Evolutionary conservation across 2,888 invertebrate genomes (phyloP).

Genomic region (Gasteruption jaculator): DNA sequence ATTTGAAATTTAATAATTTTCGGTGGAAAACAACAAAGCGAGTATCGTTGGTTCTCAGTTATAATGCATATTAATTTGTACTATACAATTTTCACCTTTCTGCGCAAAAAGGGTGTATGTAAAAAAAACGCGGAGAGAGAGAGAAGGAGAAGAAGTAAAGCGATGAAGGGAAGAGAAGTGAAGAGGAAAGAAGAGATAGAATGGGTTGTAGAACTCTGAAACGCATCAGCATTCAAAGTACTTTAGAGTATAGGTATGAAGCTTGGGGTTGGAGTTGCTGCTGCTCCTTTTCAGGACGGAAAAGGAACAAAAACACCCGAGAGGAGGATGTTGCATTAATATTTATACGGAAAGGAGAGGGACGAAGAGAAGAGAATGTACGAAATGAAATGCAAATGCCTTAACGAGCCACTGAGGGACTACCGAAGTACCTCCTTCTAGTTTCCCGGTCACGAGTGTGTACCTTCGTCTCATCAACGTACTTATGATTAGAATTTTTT

Average conservation of each 20-base stretch:
- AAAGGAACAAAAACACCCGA: constrained; percentile 49
- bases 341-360: constrained; percentile 46
- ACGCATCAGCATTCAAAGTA: constrained; percentile 53
- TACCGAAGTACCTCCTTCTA: constrained; percentile 41
- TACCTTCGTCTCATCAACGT: constrained; percentile 45
- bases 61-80: too few species aligned
- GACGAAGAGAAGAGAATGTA: constrained; percentile 28
- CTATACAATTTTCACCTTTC: too few species aligned
- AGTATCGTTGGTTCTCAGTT: too few species aligned
- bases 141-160: constrained; percentile 14
- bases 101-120: too few species aligned
- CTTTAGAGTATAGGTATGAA: constrained; percentile 30
- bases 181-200: constrained; percentile 14
- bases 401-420: constrained; percentile 52
- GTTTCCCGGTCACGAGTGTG: constrained; percentile 45
- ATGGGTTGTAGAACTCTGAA: constrained; percentile 28
- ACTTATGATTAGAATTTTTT: too few species aligned
- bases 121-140: too few species aligned
- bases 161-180: constrained; percentile 14
- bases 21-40: too few species aligned
- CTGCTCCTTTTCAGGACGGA: constrained; percentile 29
- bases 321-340: constrained; percentile 52
- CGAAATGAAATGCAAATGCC: constrained; percentile 52
- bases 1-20: too few species aligned
- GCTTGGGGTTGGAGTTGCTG: constrained; percentile 32